Evolutionary conservation across 2,888 invertebrate genomes (phyloP).

Genomic region (Dryobotodes eremita): DNA sequence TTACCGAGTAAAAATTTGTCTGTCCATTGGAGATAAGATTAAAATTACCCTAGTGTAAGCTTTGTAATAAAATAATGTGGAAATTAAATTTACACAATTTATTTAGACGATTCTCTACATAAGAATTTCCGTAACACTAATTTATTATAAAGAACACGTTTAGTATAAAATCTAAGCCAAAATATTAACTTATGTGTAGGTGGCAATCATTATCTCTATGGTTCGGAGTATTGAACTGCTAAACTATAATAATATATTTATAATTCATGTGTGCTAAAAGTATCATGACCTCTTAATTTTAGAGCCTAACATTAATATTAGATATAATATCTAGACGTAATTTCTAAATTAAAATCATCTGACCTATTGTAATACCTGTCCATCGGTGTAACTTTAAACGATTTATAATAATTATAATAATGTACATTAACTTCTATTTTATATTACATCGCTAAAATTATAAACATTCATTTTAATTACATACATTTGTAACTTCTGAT

Average conservation of each 20-base stretch:
- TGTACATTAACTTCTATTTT: conserved; percentile 86
- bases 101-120: conserved; percentile 84
- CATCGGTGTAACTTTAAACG: conserved; percentile 76
- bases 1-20: conserved; percentile 57
- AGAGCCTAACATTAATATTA: conserved; percentile 79
- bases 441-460: conserved; percentile 83
- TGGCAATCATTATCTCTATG: conserved; percentile 76
- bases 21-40: conserved; percentile 68
- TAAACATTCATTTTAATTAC: conserved; percentile 85
- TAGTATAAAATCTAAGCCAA: conserved; percentile 80
- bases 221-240: conserved; percentile 75
- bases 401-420: conserved; percentile 80
- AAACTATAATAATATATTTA: conserved; percentile 75
- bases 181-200: conserved; percentile 80
- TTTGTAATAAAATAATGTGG: conserved; percentile 81
- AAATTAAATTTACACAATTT: conserved; percentile 85
- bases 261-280: conserved; percentile 76
- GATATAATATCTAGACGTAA: conserved; percentile 66
- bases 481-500: conserved; percentile 78
- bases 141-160: conserved; percentile 69
- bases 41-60: conserved; percentile 62
- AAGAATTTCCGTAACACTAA: conserved; percentile 82
- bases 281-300: conserved; percentile 83
- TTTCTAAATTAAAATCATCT: conserved; percentile 72
- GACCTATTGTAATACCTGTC: conserved; percentile 76